Evolutionary conservation across 1,140 invertebrate species (phyloP).

Genomic region (Heliconius hewitsoni): DNA sequence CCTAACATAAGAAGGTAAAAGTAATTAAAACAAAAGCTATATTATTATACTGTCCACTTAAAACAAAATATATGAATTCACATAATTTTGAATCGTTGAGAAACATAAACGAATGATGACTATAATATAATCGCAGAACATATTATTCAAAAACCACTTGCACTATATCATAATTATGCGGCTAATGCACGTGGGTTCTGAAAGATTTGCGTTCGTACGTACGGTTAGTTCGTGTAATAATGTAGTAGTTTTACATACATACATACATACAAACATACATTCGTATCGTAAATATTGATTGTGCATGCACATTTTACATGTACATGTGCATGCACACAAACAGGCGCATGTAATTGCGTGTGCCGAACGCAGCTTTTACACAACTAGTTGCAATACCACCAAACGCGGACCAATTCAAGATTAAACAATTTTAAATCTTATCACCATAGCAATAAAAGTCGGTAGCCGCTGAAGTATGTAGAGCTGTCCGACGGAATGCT

Average conservation of each 20-base stretch:
- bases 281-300: slow-evolving; percentile 76
- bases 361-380: slow-evolving; percentile 76
- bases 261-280: slow-evolving; percentile 43
- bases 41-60: background rate
- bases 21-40: background rate
- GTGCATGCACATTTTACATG: slow-evolving; percentile 56
- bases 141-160: slow-evolving; percentile 5
- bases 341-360: slow-evolving; percentile 78
- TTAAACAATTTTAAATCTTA: slow-evolving; percentile 29
- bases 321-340: slow-evolving; percentile 67
- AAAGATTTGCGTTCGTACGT: slow-evolving; percentile 25
- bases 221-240: slow-evolving; percentile 47
- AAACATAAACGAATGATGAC: background rate
- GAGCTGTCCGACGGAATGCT: slow-evolving; percentile 69
- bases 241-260: slow-evolving; percentile 50
- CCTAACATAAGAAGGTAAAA: too few species aligned
- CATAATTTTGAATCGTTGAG: background rate
- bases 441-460: slow-evolving; percentile 19
- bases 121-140: background rate
- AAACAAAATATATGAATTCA: background rate
- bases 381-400: slow-evolving; percentile 77
- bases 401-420: slow-evolving; percentile 54
- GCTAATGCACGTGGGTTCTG: slow-evolving; percentile 17
- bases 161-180: slow-evolving; percentile 24
- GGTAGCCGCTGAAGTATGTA: slow-evolving; percentile 18